These are phyloP conservation scores for Cydia splendana DNA, from an alignment of 1,140 invertebrate genomes.

Conservation along the genomic window DNA sequence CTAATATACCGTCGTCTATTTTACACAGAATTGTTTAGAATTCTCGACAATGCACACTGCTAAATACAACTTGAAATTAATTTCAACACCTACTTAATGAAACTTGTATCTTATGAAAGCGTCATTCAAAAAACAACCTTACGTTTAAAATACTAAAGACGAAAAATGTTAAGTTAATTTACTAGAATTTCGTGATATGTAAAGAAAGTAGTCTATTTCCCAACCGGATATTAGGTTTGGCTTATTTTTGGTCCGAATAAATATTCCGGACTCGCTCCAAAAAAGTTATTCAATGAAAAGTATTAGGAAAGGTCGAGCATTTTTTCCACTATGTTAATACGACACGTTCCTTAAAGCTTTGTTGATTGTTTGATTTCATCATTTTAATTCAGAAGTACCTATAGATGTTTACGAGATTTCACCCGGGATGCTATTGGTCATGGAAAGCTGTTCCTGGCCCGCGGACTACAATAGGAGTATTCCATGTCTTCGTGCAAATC, in stretches of 20 bases:
- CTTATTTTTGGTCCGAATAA: neutral
- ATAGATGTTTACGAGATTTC: too few species aligned
- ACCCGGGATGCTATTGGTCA: too few species aligned
- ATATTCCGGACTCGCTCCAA: neutral
- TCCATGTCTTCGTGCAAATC: too few species aligned
- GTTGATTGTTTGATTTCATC: too few species aligned
- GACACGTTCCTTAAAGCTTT: too few species aligned
- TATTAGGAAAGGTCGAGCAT: neutral
- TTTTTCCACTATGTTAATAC: too few species aligned
- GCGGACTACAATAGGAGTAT: too few species aligned
- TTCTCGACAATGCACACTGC: neutral
- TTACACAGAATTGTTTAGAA: neutral
- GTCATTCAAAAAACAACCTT: neutral
- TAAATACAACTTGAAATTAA: constrained; percentile 8
- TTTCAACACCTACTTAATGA: neutral
- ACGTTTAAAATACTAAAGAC: neutral
- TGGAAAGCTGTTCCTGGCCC: too few species aligned
- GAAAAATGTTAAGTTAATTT: neutral
- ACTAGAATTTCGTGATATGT: neutral
- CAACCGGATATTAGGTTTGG: neutral
- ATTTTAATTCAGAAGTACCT: too few species aligned
- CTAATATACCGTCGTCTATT: neutral
- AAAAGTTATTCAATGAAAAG: neutral
- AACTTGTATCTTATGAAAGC: neutral
- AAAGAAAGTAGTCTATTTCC: neutral